Evolutionary conservation across 1,140 invertebrate species (phyloP), one percentile per base, ranked within the genome.

Genomic region (Monochamus saltuarius): DNA sequence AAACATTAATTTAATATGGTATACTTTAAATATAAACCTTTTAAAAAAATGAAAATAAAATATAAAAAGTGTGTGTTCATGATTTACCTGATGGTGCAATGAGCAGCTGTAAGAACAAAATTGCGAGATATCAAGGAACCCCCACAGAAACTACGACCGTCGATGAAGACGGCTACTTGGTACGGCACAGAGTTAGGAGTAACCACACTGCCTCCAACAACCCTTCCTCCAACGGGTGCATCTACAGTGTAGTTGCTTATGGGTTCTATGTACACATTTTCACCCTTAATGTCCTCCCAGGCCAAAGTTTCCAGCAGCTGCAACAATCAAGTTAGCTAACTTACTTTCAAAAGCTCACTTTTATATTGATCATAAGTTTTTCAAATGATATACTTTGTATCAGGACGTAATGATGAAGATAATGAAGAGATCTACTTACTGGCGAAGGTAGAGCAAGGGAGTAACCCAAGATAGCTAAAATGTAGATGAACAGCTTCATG

Each of bases 81-180:
- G 22, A 29, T 29, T 52, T 52, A 59, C 56, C 46, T 39, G 17
- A 37, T 36, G 22, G 52, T 35, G 36, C 58, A 60, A 36, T 60
- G 58, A 42, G 58, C 58, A 22, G 58, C 58, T 22, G 58, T 60
- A 7, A 60, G 17, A 9, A 60, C 42, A 8, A 17, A 42, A 7
- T n/a, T 9, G 13, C 37, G 14, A 14, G 35, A 40, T 10, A 60
- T 60, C 10, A 60, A 36, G 13, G 58, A 60, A 29, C 58, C 58
- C n/a, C 58, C 58, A 37, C 58, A 60, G 35, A 60, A 60, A 14
- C 58, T 49, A 13, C 37, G 38, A 19, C 43, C 43, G 42, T 60
- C 38, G 14, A 60, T 60, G 14, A 60, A 46, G 10, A 60, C 13
- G 29, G 50, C 58, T n/a, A 34, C 58, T 47, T 60, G 58, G 16